A percentile compares a stretch with the other conserved stretches of the same genome.
Evolutionary conservation across 2,888 invertebrate genomes (phyloP).

Genomic region (Ornithoptera priamus): DNA sequence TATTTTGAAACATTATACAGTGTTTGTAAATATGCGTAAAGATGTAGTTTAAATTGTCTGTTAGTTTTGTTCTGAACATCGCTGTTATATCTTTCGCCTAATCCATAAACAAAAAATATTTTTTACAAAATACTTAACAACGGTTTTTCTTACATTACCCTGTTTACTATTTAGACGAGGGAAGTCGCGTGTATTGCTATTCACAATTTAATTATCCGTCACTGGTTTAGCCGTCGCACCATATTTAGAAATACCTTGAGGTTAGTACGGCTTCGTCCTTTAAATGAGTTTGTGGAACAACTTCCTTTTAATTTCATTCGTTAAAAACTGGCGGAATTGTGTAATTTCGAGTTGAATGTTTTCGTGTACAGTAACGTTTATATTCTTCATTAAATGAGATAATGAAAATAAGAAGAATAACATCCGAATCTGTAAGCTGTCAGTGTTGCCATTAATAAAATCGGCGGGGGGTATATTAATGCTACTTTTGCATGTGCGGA

Average conservation of each 20-base stretch:
- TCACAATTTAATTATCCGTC: slow-evolving; percentile 37
- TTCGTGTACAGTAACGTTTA: not conserved
- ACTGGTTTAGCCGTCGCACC: slow-evolving; percentile 47
- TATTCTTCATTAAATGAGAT: not conserved
- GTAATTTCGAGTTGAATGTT: not conserved
- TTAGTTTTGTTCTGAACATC: too few species aligned
- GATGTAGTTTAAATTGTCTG: too few species aligned
- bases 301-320: slow-evolving; percentile 18
- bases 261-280: slow-evolving; percentile 36
- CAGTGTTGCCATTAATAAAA: not conserved
- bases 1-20: too few species aligned
- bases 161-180: not conserved
- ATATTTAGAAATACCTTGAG: slow-evolving; percentile 40
- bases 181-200: not conserved
- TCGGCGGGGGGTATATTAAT: not conserved
- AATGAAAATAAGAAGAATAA: too few species aligned
- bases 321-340: not conserved
- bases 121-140: too few species aligned
- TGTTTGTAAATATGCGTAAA: too few species aligned
- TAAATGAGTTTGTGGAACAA: slow-evolving; percentile 24
- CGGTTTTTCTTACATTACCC: too few species aligned
- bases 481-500: not conserved
- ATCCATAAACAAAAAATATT: too few species aligned
- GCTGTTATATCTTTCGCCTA: too few species aligned
- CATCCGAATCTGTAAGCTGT: not conserved